Evolutionary conservation across 2,888 invertebrate genomes (phyloP), one percentile per base, ranked within the genome.

Genomic region (Microctonus hyperodae): DNA sequence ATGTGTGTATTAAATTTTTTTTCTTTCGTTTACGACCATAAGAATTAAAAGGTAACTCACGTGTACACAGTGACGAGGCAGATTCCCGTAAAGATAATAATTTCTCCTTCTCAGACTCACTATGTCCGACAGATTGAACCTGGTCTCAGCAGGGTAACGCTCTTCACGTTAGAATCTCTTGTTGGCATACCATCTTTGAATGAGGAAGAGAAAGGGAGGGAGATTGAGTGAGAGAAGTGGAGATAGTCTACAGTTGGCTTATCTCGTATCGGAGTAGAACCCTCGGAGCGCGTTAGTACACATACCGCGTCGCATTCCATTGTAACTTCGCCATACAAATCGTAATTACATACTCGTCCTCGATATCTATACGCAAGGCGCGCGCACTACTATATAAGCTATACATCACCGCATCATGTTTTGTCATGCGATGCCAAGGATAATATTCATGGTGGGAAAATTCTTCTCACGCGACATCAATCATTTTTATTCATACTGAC

Each of bases 221-320:
- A n/a, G n/a, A n/a, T n/a, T 28, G 28, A 28, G 7, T 28, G 28
- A 28, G 28, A 28, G 28, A 28, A 7, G 7, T 5, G 7, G n/a
- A 10, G 25, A 44, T 44, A 23, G 48, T 22, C n/a, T 28, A 40
- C 55, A 11, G 20, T 7, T 31, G 35, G 76, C 74, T 76, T 76
- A 80, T 80, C 80, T 79, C 70, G 69, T 75, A 75, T 77, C 76
- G 74, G 73, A 71, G 70, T 69, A 62, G 64, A 73, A 73, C 74
- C 72, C 73, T 70, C 72, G 53, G 56, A 73, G 75, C 76, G 74
- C 74, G 75, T 77, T 74, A 72, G 65, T 73, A 67, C 72, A 76
- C 79, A 78, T 79, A 76, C 76, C 79, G 73, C 74, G 71, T 73
- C 73, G 74, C 77, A 80, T 81, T 79, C 80, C 79, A 80, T 79